Conservation (phyloP, 2,113 vertebrate species). For the Naja naja region DNA sequence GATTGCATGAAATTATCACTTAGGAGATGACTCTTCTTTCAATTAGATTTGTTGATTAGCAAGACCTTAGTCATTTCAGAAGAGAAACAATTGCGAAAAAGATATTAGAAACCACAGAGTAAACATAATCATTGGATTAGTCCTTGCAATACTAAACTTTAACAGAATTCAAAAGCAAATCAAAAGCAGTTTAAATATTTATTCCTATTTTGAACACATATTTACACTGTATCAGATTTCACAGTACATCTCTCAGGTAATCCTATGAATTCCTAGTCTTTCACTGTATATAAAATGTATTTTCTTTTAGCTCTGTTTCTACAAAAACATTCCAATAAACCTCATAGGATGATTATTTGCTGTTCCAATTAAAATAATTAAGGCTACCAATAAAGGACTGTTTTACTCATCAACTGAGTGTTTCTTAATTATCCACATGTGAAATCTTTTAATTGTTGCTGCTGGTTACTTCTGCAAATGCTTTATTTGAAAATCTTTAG, state of each 20-base stretch:
- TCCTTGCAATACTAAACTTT: neutral
- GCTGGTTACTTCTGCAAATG: slow-evolving; percentile 49
- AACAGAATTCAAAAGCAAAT: neutral
- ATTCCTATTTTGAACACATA: slow-evolving; percentile 37
- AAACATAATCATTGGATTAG: neutral
- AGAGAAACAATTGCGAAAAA: neutral
- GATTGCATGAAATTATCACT: neutral
- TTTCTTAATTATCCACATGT: slow-evolving; percentile 63
- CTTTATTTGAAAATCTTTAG: slow-evolving; percentile 31
- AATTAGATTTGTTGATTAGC: neutral
- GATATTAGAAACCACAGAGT: neutral
- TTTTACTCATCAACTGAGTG: slow-evolving; percentile 62
- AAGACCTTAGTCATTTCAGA: neutral
- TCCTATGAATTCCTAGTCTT: slow-evolving; percentile 48
- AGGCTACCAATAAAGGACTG: slow-evolving; percentile 53
- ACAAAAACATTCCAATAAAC: slow-evolving; percentile 59
- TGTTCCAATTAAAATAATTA: slow-evolving; percentile 68
- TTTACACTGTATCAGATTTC: slow-evolving; percentile 38
- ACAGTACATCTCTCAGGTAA: slow-evolving; percentile 54
- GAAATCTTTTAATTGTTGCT: slow-evolving; percentile 52
- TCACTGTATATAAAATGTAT: slow-evolving; percentile 59
- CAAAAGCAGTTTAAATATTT: slow-evolving; percentile 6
- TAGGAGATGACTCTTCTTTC: neutral
- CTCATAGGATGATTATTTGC: slow-evolving; percentile 54
- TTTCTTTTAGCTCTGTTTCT: slow-evolving; percentile 59